These are phyloP conservation scores for Myopa testacea DNA, from an alignment of 2,888 invertebrate genomes.

Conservation along the genomic window DNA sequence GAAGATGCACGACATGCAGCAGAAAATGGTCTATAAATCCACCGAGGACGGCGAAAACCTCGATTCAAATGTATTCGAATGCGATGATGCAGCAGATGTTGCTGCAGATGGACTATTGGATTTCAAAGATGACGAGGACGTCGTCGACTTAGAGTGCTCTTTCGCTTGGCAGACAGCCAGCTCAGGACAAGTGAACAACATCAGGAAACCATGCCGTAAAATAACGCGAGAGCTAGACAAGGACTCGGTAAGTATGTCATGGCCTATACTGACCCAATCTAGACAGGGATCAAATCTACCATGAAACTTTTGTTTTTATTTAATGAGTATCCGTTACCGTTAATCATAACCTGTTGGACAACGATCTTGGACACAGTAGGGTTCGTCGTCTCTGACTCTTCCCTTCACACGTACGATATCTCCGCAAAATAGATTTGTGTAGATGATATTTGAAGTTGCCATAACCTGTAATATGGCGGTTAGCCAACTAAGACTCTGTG, in stretches of 20 bases:
- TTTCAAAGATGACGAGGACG: conserved; percentile 46
- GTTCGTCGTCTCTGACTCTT: no score
- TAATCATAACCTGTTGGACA: no score
- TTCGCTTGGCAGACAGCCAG: conserved; percentile 51
- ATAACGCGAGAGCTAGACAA: not conserved
- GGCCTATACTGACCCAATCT: not conserved
- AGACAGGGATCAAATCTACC: no score
- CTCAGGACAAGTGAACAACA: conserved; percentile 13
- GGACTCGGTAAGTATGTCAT: not conserved
- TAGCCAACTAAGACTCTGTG: no score
- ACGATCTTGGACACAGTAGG: no score
- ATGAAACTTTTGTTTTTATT: no score
- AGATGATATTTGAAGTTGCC: not conserved
- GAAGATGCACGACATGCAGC: conserved; percentile 57
- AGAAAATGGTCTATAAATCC: conserved; percentile 62
- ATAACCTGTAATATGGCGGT: no score
- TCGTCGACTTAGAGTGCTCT: conserved; percentile 50
- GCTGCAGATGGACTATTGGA: conserved; percentile 35
- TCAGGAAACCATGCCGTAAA: not conserved
- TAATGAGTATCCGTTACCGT: no score
- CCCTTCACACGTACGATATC: no score
- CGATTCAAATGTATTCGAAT: conserved; percentile 44
- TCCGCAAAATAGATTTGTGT: no score
- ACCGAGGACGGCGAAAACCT: conserved; percentile 36
- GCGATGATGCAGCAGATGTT: conserved; percentile 31